phyloP scores from a whole-genome alignment of 35 echinoderm and acorn worm genomes.

The Strongylocentrotus purpuratus region DNA sequence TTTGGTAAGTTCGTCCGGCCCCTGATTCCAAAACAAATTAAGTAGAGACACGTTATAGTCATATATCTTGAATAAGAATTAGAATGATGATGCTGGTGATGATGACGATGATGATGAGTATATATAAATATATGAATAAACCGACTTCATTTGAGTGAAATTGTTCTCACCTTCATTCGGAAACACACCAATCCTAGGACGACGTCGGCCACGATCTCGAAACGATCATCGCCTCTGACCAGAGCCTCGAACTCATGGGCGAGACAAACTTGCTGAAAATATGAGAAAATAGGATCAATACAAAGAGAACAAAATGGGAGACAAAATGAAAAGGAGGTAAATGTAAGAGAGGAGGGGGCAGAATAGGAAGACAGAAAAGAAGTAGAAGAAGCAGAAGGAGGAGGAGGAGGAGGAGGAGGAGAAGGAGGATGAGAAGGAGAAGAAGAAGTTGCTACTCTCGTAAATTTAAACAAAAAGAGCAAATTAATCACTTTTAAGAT shows the following conservation, averaged over 20 bases:
- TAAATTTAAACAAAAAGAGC: too few relatives aligned
- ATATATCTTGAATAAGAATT: background rate
- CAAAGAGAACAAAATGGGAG: too few relatives aligned
- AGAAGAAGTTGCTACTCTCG: too few relatives aligned
- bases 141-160: background rate
- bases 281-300: background rate
- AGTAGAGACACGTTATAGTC: background rate
- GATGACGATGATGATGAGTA: background rate
- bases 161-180: constrained; percentile 75
- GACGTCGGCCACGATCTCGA: constrained; percentile 86
- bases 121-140: too few relatives aligned
- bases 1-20: constrained; percentile 68
- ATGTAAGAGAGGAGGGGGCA: background rate
- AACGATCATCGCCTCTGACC: constrained; percentile 69
- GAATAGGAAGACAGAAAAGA: background rate
- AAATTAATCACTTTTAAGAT: too few relatives aligned
- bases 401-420: background rate
- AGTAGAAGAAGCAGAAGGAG: background rate
- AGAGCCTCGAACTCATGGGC: constrained; percentile 88
- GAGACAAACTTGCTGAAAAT: constrained; percentile 79
- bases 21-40: constrained; percentile 38
- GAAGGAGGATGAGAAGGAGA: too few relatives aligned
- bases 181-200: constrained; percentile 91
- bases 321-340: too few relatives aligned
- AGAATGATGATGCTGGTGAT: background rate